Conservation (phyloP, 2,888 invertebrate species). For the Campopleginae sp. region DNA sequence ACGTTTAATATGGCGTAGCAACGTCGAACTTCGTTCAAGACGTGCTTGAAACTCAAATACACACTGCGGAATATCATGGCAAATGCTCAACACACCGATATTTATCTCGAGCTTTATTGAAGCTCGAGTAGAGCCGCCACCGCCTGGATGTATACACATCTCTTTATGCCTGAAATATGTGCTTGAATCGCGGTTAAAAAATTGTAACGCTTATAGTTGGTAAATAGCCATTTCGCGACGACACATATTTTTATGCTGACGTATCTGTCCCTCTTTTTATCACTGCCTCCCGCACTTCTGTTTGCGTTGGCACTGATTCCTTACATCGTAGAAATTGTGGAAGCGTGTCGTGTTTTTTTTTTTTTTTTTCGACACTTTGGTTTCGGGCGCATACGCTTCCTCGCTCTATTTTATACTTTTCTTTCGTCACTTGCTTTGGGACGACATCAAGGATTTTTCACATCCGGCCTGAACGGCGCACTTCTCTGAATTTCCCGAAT, state of each 20-base stretch:
- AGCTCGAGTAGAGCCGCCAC: conserved; percentile 21
- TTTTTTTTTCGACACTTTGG: conserved; percentile 27
- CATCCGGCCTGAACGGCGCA: conserved; percentile 51
- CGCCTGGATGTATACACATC: conserved; percentile 15
- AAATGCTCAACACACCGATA: conserved; percentile 1
- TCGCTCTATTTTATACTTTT: conserved; percentile 15
- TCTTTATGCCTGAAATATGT: conserved; percentile 49
- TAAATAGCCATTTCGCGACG: conserved; percentile 59
- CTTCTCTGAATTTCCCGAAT: conserved; percentile 49
- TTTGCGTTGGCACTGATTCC: conserved; percentile 50
- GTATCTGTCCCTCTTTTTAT: conserved; percentile 9
- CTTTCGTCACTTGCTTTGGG: conserved; percentile 27
- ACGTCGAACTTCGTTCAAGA: conserved; percentile 31
- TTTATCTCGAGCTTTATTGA: conserved; percentile 51
- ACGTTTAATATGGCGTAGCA: neutral
- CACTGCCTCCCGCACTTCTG: conserved; percentile 11
- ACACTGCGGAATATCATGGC: conserved; percentile 33
- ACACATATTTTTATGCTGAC: conserved; percentile 51
- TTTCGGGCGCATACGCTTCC: conserved; percentile 21
- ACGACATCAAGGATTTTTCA: conserved; percentile 35
- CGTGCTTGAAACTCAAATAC: conserved; percentile 46
- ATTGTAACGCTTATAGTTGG: conserved; percentile 57
- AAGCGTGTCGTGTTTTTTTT: conserved; percentile 32
- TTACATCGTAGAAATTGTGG: conserved; percentile 46
- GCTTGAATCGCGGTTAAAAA: conserved; percentile 46